A percentile compares a stretch with the other conserved stretches of the same genome.
These are phyloP conservation scores for Enteromius viviparus DNA, from an alignment of 2,797 vertebrate genomes.

Conservation along the genomic window DNA sequence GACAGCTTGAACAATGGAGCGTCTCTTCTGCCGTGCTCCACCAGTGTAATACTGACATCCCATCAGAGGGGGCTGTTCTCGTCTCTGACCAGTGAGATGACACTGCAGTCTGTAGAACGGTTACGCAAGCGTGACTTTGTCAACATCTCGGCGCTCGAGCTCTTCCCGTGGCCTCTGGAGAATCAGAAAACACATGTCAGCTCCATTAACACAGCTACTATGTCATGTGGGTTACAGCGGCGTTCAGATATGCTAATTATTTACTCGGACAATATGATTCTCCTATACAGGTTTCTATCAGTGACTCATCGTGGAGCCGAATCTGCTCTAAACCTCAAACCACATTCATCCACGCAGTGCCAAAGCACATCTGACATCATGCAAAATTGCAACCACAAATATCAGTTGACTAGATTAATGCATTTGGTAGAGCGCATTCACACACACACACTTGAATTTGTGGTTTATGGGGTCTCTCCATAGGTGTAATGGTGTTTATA, in stretches of 20 bases:
- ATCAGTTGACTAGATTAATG: neutral
- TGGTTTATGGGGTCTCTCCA: too few species aligned
- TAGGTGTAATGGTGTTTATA: too few species aligned
- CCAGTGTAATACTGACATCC: conserved; percentile 19
- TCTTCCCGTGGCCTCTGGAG: conserved; percentile 65
- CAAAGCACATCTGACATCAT: neutral
- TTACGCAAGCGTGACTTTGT: conserved; percentile 63
- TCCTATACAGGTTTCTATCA: neutral
- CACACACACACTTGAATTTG: too few species aligned
- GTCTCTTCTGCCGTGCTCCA: conserved; percentile 18
- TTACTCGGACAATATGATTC: neutral
- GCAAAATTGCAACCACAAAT: neutral
- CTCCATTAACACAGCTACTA: neutral
- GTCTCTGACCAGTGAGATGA: conserved; percentile 72
- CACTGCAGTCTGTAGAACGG: conserved; percentile 65
- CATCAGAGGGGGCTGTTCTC: conserved; percentile 68
- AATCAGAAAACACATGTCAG: conserved; percentile 53
- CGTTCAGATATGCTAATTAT: too few species aligned
- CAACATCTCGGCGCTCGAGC: conserved; percentile 56
- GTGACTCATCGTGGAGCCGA: neutral
- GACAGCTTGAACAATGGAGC: neutral
- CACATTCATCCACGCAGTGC: neutral
- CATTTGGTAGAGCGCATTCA: neutral
- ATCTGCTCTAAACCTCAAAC: conserved; percentile 2
- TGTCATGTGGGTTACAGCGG: neutral